Evolutionary conservation across 2,113 vertebrate genomes (phyloP).

Genomic region (Nasalis larvatus): DNA sequence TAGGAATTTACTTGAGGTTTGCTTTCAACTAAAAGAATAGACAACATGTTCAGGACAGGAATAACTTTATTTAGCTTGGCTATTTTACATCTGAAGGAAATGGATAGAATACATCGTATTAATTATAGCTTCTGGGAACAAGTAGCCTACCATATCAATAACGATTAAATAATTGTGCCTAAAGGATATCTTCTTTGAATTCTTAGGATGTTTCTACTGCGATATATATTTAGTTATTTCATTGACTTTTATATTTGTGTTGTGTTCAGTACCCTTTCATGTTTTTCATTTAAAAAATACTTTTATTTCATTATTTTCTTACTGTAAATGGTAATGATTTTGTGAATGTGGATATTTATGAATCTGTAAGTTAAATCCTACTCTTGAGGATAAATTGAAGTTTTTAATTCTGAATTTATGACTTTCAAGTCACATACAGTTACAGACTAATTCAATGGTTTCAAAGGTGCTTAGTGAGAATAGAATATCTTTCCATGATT

Average conservation of each 20-base stretch:
- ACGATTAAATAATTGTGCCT: conserved; percentile 6
- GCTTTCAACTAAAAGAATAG: conserved; percentile 81
- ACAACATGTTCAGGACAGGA: conserved; percentile 70
- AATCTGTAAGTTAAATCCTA: background rate
- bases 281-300: conserved; percentile 23
- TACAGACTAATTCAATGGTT: background rate
- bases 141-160: conserved; percentile 10
- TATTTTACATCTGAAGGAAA: conserved; percentile 64
- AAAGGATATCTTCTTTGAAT: background rate
- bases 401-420: background rate
- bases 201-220: background rate
- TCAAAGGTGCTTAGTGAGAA: background rate
- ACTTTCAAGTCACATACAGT: background rate
- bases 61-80: conserved; percentile 68
- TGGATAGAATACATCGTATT: conserved; percentile 50
- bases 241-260: background rate
- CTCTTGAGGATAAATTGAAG: background rate
- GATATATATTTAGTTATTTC: background rate
- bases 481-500: background rate
- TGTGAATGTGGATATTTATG: background rate
- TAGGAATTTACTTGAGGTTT: conserved; percentile 81
- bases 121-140: conserved; percentile 35
- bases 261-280: background rate
- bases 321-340: background rate
- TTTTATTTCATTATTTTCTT: background rate